phyloP scores from a whole-genome alignment of 2,797 vertebrate genomes.

The Semaprochilodus insignis region DNA sequence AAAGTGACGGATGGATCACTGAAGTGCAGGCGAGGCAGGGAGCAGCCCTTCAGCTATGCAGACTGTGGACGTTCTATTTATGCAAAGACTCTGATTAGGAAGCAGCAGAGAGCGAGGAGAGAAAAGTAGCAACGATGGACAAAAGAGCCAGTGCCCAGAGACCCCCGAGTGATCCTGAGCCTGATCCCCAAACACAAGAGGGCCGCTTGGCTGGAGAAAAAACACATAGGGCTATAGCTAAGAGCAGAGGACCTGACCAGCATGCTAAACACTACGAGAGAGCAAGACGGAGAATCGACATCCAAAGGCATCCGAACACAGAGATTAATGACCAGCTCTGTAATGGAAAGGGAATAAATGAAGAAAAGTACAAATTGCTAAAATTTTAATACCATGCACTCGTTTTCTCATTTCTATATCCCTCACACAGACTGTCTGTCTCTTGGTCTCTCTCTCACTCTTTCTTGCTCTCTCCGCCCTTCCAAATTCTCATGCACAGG shows the following conservation, averaged over 20 bases:
- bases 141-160: slow-evolving; percentile 3
- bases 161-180: slow-evolving; percentile 11
- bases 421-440: slow-evolving; percentile 21
- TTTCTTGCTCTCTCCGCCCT: slow-evolving; percentile 34
- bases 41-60: slow-evolving; percentile 12
- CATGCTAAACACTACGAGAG: slow-evolving; percentile 55
- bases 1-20: neutral
- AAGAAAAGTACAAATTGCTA: neutral
- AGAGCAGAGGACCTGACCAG: slow-evolving; percentile 5
- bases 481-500: slow-evolving; percentile 26
- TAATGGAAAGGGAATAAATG: neutral
- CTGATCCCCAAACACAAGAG: neutral
- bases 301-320: neutral
- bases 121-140: neutral
- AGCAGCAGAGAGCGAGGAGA: neutral
- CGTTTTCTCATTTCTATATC: slow-evolving; percentile 13
- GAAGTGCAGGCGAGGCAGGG: neutral
- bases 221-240: slow-evolving; percentile 4
- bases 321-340: neutral
- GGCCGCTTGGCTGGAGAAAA: neutral
- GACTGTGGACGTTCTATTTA: slow-evolving; percentile 10
- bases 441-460: slow-evolving; percentile 38
- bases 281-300: neutral
- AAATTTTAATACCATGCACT: neutral
- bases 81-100: slow-evolving; percentile 29